Evolutionary conservation across 2,797 vertebrate species (phyloP), one percentile per base, ranked within the genome.

Genomic region (Lepidocolaptes lacrymiger): DNA sequence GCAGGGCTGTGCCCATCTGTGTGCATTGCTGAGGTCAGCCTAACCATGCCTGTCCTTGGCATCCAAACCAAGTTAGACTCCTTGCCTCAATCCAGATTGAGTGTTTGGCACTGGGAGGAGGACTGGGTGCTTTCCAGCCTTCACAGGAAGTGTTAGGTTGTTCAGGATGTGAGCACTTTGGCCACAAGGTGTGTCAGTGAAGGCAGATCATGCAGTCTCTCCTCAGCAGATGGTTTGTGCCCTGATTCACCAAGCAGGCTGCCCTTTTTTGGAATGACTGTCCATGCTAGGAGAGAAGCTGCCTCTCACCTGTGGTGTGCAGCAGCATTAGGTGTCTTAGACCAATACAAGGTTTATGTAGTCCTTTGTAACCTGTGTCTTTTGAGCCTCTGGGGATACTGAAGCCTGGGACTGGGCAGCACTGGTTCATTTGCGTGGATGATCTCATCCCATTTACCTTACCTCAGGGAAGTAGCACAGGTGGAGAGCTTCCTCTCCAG

Each of bases 1-100:
- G 30, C 3, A 4, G 23, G 22, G 37, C 49, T 2, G 0, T 76
- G 14, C 32, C 58, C 1, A 0, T 61, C n/a, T 18, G 39, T 0
- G 0, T 3, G 1, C 61, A 28, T 44, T 13, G 5, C 36, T 49
- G 43, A 73, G 14, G 41, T 48, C 54, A 20, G 32, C 44, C 13
- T 30, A 32, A 18, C 36, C 2, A 0, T 74, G 68, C 58, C 39
- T 64, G 24, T 58, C 39, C 55, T 21, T 10, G 18, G 28, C 49
- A 27, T 67, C 61, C 51, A 37, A 73, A 41, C 19, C 4, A 1
- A 68, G 16, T 26, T 5, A 46, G 18, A 52, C 26, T 5, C 7
- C 41, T 58, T 58, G 14, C 55, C 28, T 73, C 43, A 10, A 2
- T 59, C 30, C 78, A 51, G 2, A 62, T 34, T 14, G 32, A 67